Evolutionary conservation across 2,888 invertebrate genomes (phyloP).

Genomic region (Macrosiphum euphorbiae): DNA sequence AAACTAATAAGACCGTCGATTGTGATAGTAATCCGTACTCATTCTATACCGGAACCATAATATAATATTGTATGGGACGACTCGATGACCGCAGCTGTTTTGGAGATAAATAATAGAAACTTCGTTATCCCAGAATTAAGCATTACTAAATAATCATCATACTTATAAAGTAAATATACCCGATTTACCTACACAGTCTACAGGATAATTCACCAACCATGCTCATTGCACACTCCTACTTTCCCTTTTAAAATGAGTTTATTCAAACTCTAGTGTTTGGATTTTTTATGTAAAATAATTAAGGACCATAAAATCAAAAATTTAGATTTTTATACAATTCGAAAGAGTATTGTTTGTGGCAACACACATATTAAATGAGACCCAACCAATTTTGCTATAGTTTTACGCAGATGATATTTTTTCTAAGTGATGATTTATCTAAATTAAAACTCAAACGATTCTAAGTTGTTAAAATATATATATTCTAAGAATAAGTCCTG

Average conservation of each 20-base stretch:
- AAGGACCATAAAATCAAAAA: neutral
- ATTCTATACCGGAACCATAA: neutral
- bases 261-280: neutral
- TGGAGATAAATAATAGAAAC: neutral
- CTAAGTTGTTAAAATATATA: neutral
- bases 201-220: neutral
- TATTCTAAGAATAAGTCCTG: neutral
- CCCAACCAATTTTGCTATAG: neutral
- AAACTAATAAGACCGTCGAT: neutral
- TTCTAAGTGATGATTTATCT: neutral
- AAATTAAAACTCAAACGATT: neutral
- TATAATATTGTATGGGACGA: neutral
- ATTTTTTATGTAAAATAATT: neutral
- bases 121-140: neutral
- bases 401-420: neutral
- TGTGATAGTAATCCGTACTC: neutral
- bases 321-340: neutral
- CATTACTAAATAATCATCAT: neutral
- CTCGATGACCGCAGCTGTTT: neutral
- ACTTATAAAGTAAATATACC: neutral
- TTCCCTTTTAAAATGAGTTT: neutral
- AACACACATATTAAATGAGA: neutral
- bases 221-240: neutral
- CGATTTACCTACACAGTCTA: neutral
- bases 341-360: neutral